These are phyloP conservation scores for Oreamnos americanus DNA, from an alignment of 2,113 vertebrate genomes.

Conservation along the genomic window DNA sequence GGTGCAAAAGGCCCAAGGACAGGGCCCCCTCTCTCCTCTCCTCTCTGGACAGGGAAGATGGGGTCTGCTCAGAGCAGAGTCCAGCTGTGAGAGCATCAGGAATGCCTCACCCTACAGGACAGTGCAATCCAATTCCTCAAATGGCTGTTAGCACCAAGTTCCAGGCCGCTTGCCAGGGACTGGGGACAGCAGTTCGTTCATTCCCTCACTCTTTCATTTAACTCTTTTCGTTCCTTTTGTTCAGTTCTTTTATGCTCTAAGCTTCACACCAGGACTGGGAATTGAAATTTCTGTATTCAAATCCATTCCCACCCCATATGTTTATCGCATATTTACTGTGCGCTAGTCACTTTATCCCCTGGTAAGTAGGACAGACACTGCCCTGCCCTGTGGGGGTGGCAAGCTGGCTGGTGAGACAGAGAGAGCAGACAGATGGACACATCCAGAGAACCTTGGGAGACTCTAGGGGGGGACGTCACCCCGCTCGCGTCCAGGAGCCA, in stretches of 20 bases:
- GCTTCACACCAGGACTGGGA: background rate
- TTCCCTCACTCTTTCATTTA: background rate
- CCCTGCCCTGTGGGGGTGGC: background rate
- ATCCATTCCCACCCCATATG: background rate
- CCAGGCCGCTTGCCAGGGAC: background rate
- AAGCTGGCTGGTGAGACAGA: background rate
- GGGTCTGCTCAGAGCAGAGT: background rate
- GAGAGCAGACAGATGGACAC: background rate
- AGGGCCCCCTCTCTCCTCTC: background rate
- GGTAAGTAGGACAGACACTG: background rate
- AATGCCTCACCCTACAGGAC: background rate
- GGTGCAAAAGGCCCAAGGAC: background rate
- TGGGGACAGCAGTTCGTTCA: background rate
- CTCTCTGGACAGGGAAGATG: background rate
- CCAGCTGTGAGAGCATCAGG: background rate
- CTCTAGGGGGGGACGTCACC: fast-evolving
- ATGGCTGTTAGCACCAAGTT: background rate
- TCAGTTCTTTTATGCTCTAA: background rate
- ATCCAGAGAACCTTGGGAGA: background rate
- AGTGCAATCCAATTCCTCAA: background rate
- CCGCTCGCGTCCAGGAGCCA: fast-evolving
- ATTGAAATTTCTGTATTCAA: background rate
- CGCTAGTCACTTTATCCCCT: background rate
- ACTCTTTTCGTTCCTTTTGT: too few species aligned
- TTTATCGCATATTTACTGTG: fast-evolving